Evolutionary conservation across 2,797 vertebrate species (phyloP).

Genomic region (Enteromius viviparus): DNA sequence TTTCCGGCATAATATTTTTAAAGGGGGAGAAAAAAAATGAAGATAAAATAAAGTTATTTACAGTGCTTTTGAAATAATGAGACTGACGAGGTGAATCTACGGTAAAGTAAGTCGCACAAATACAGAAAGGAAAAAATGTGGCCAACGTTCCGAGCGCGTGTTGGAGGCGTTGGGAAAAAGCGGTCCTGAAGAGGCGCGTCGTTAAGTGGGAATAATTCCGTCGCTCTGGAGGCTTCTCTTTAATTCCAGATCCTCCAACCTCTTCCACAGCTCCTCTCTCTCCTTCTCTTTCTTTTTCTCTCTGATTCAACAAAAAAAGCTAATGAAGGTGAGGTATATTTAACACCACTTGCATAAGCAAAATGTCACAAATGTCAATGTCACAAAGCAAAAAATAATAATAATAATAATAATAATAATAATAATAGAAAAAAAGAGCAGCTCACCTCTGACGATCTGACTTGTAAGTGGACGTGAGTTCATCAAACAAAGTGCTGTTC

Average conservation of each 20-base stretch:
- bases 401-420: no score
- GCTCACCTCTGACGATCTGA: constrained; percentile 99
- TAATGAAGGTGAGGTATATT: background rate
- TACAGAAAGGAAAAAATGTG: constrained; percentile 78
- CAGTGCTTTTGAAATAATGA: constrained; percentile 99
- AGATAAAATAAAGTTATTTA: constrained; percentile 90
- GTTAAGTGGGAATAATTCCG: constrained; percentile 98
- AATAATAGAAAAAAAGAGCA: no score
- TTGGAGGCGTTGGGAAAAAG: constrained; percentile 49
- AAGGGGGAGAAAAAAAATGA: constrained; percentile 65
- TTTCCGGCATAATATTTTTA: constrained; percentile 81
- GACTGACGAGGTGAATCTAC: constrained; percentile 97
- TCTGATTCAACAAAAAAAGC: constrained; percentile 67
- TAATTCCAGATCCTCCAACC: constrained; percentile 98
- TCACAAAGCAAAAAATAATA: background rate
- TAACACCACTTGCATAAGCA: background rate
- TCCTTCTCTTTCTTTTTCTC: constrained; percentile 99
- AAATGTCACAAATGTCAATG: background rate
- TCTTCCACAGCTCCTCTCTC: constrained; percentile 98
- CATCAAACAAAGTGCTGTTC: constrained; percentile 99
- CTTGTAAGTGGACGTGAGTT: constrained; percentile 99
- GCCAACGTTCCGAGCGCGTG: constrained; percentile 47
- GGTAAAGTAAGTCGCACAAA: constrained; percentile 96
- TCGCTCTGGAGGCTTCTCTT: constrained; percentile 96
- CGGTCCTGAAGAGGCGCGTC: constrained; percentile 67